These are phyloP conservation scores for Nasonia giraulti DNA, from an alignment of 1,140 invertebrate species.

Conservation along the genomic window DNA sequence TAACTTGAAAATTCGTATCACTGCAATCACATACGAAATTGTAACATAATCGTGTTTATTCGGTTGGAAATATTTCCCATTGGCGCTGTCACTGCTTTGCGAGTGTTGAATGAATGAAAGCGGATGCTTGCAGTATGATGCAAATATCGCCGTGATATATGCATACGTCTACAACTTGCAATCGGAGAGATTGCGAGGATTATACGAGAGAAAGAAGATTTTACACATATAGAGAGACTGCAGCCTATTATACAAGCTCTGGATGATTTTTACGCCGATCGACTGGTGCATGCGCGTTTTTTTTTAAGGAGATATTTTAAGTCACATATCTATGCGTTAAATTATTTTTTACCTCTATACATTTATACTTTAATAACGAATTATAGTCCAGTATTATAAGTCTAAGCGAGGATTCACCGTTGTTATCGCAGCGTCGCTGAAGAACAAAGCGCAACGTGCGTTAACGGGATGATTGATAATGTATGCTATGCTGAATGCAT, in stretches of 20 bases:
- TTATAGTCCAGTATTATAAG: constrained; percentile 37
- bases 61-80: too few species aligned
- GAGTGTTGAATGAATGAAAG: not conserved
- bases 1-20: too few species aligned
- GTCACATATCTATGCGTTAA: not conserved
- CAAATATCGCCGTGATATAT: not conserved
- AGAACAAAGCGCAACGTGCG: too few species aligned
- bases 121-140: not conserved
- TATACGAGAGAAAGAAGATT: too few species aligned
- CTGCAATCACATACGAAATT: too few species aligned
- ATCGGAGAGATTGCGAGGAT: not conserved
- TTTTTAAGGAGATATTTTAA: not conserved
- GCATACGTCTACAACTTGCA: not conserved
- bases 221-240: constrained; percentile 1
- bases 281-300: not conserved
- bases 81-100: not conserved
- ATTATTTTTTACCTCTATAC: constrained; percentile 6
- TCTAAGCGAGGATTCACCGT: constrained; percentile 3
- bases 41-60: too few species aligned
- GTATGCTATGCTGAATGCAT: not conserved
- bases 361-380: not conserved
- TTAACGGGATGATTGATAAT: not conserved
- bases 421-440: not conserved
- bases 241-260: not conserved
- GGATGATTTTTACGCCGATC: not conserved